These are phyloP conservation scores for Ruditapes philippinarum DNA, from an alignment of 1,140 invertebrate genomes.

Conservation along the genomic window DNA sequence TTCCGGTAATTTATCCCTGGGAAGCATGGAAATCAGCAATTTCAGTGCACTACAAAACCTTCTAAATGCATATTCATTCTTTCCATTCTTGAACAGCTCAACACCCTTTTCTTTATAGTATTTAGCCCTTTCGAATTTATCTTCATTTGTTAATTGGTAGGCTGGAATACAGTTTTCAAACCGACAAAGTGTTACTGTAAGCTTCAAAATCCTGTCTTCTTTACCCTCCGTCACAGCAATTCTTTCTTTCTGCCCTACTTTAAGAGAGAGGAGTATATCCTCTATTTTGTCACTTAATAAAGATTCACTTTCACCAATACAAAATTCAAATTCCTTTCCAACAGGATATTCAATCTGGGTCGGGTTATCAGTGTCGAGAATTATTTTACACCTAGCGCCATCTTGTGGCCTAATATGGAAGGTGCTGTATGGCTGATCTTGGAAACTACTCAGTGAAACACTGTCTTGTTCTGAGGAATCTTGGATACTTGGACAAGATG, in stretches of 20 bases:
- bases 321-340: background rate
- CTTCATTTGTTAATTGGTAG: slow-evolving; percentile 68
- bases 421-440: background rate
- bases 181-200: slow-evolving; percentile 61
- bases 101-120: slow-evolving; percentile 78
- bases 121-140: slow-evolving; percentile 74
- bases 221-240: slow-evolving; percentile 23
- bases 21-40: slow-evolving; percentile 72
- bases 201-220: slow-evolving; percentile 37
- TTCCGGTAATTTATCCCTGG: slow-evolving; percentile 45
- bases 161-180: slow-evolving; percentile 67
- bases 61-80: slow-evolving; percentile 74
- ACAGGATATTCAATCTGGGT: slow-evolving; percentile 54
- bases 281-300: slow-evolving; percentile 19
- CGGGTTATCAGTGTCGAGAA: background rate
- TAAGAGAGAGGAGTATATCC: background rate
- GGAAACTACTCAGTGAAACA: background rate
- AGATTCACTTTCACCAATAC: slow-evolving; percentile 59
- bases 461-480: slow-evolving; percentile 7
- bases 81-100: slow-evolving; percentile 71
- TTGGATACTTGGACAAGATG: background rate
- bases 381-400: background rate
- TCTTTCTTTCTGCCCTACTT: slow-evolving; percentile 56
- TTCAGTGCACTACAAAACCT: slow-evolving; percentile 74
- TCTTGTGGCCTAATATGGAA: slow-evolving; percentile 29